Evolutionary conservation across 2,797 vertebrate species (phyloP).

Genomic region (Hafferia zeledoni): DNA sequence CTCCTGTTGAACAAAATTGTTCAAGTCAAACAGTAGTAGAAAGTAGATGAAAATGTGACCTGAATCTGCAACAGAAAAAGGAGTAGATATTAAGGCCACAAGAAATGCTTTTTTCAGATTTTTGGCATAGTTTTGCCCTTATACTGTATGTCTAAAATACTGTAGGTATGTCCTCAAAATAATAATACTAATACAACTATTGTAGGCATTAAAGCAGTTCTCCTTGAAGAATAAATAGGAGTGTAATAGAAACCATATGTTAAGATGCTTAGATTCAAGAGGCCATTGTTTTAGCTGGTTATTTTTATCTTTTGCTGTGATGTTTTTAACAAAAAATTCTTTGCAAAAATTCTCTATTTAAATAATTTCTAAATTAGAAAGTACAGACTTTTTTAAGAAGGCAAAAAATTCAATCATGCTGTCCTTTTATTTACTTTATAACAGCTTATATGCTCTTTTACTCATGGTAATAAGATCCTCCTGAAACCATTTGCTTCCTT

Average conservation of each 20-base stretch:
- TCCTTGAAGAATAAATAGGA: constrained; percentile 31
- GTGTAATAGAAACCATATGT: constrained; percentile 49
- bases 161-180: constrained; percentile 18
- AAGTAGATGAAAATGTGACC: constrained; percentile 52
- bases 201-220: not conserved
- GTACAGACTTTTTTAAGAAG: not conserved
- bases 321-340: not conserved
- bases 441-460: not conserved
- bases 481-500: not conserved
- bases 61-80: constrained; percentile 37
- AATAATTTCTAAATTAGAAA: not conserved
- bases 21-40: constrained; percentile 63
- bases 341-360: not conserved
- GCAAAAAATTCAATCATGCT: rapidly evolving
- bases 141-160: constrained; percentile 15
- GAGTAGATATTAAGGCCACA: not conserved
- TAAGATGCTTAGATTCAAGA: constrained; percentile 31
- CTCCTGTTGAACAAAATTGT: not conserved
- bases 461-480: not conserved
- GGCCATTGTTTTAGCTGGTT: constrained; percentile 10
- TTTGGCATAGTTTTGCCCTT: constrained; percentile 5
- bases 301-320: not conserved
- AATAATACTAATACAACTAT: not conserved
- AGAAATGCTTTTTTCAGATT: constrained; percentile 35
- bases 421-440: not conserved